Evolutionary conservation across 2,888 invertebrate genomes (phyloP).

Genomic region (Cephalotes varians): DNA sequence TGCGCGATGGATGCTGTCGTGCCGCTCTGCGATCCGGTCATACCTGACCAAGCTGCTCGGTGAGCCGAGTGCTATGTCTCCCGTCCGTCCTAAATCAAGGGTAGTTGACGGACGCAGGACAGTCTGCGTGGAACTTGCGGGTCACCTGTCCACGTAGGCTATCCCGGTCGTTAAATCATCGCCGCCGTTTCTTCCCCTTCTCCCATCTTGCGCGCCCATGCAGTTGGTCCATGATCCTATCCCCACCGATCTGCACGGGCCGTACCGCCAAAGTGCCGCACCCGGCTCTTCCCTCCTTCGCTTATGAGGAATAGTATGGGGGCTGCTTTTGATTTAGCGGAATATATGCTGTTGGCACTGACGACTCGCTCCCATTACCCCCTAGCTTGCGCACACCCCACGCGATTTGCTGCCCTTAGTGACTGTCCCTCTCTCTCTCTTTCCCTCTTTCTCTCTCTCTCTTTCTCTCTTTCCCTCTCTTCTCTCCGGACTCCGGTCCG

Average conservation of each 20-base stretch:
- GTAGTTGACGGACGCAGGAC: constrained; percentile 73
- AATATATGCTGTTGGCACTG: constrained; percentile 84
- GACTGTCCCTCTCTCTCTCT: constrained; percentile 37
- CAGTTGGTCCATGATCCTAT: constrained; percentile 14
- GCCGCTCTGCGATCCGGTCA: constrained; percentile 40
- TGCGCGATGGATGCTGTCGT: constrained; percentile 61
- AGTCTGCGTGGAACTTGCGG: constrained; percentile 76
- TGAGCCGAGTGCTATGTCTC: constrained; percentile 53
- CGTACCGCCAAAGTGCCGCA: constrained; percentile 54
- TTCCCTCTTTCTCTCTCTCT: constrained; percentile 45
- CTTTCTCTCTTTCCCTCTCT: constrained; percentile 42
- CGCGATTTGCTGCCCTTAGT: constrained; percentile 55
- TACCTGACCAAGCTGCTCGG: constrained; percentile 59
- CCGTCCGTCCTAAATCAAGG: constrained; percentile 72
- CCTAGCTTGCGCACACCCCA: constrained; percentile 33
- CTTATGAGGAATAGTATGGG: constrained; percentile 74
- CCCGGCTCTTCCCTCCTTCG: constrained; percentile 65
- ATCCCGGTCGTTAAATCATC: constrained; percentile 74
- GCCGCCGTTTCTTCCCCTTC: constrained; percentile 40
- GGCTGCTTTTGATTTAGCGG: constrained; percentile 84
- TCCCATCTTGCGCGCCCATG: constrained; percentile 33
- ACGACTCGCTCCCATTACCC: constrained; percentile 81
- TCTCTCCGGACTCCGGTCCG: constrained; percentile 4
- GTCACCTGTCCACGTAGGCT: constrained; percentile 75
- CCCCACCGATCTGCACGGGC: constrained; percentile 29